phyloP scores from a whole-genome alignment of 92 coral and sea anemone genomes.

The Epizoanthus ramosus region DNA sequence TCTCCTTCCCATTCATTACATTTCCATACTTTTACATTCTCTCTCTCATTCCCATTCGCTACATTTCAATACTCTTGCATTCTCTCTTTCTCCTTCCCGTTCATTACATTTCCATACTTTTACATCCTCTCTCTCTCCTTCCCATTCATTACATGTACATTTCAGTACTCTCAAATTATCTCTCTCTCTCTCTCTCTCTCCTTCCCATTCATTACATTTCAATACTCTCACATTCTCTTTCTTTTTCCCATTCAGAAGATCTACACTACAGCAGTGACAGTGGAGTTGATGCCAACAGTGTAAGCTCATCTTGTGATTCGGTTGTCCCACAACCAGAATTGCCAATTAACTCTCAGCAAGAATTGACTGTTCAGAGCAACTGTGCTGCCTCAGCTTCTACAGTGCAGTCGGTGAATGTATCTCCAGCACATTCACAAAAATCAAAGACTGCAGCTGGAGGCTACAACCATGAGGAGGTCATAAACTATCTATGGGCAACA shows the following conservation, averaged over 20 bases:
- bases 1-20: background rate
- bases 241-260: conserved; percentile 42
- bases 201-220: background rate
- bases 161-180: background rate
- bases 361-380: background rate
- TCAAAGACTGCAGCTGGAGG: background rate
- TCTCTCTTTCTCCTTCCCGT: background rate
- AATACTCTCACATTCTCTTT: background rate
- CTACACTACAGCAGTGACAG: conserved; percentile 85
- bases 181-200: no score
- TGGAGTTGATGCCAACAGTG: conserved; percentile 86
- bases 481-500: conserved; percentile 23
- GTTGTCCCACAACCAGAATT: conserved; percentile 59
- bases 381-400: background rate
- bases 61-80: background rate
- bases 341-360: background rate
- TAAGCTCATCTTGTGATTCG: conserved; percentile 73
- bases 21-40: background rate
- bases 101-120: background rate
- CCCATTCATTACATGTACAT: background rate
- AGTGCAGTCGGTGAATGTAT: no score
- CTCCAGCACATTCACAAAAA: background rate
- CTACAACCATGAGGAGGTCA: conserved; percentile 34
- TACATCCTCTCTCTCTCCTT: background rate
- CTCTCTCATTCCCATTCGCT: background rate